Base-by-base conservation (phyloP, 2,113 vertebrate genomes). In the Orientallactaga bullata region DNA sequence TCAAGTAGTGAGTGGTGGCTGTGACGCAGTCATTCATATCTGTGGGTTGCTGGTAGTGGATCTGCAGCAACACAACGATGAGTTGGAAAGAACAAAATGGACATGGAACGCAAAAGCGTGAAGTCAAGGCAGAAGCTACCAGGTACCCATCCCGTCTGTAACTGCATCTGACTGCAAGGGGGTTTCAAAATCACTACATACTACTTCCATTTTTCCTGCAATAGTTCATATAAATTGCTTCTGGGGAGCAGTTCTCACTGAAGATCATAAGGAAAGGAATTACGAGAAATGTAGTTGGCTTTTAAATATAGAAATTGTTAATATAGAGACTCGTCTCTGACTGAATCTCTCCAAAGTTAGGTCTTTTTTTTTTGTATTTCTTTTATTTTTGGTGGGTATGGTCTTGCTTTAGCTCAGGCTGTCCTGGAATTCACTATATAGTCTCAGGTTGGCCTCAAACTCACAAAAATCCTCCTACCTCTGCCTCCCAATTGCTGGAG, bases 161-260 rank as follows among this genome's bases (percentile, higher is more conserved):
- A 32, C 58, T 42, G 72, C 73, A 61, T 51, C 42, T 85, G 39
- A 20, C 9, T 16, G 3, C 2, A 68, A 23, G 65, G 58, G 74
- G n/a, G 24, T 30, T 35, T 87, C 37, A 35, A 51, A 18, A 26
- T 86, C 17, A 82, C 63, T 11, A 17, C 3, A 39, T 79, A 13
- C 63, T 82, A 13, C 32, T 93, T 81, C 74, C 18, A 35, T 86
- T 63, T 77, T 89, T 58, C 21, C 76, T 72, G 82, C 82, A 42
- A 55, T 47, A 91, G 86, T 5, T 89, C 66, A 92, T 1, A 16
- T 6, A 85, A 72, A 5, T 65, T 85, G 3, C 55, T 63, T 28
- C 17, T 35, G 28, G 26, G 24, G 26, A 20, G 24, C 7, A 47
- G 0, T 60, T 92, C 18, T 81, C 65, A 94, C 0, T 32, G 37